Base-by-base conservation (phyloP, 2,888 invertebrate species). In the Drosophila quasianomalipes region DNA sequence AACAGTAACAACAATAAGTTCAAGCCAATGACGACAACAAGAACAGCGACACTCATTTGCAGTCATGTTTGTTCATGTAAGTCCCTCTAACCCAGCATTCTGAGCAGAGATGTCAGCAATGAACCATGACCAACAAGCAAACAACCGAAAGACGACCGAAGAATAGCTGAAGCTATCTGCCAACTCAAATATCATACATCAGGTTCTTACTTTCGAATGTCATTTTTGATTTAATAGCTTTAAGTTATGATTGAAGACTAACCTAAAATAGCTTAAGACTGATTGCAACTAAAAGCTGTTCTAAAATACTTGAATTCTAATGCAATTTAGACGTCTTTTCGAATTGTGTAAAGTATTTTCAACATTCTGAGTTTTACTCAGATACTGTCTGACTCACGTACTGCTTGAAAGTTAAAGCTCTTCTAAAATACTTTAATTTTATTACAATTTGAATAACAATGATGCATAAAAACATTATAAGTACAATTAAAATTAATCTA, bases 11-110 rank as follows among this genome's bases (percentile, higher is more conserved):
- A 39, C 62, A 59, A 61, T 12, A 70, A 57, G 73, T 63, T 41
- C 63, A 73, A 61, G 68, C 47, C 70, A 58, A 35, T 57, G 66
- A 71, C 65, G 62, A 72, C 68, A 71, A 51, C 55, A 66, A 59
- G 70, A 72, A 73, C 76, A 71, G 62, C 71, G 54, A 78, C 78
- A 76, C 84, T 90, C 83, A 90, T 90, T 87, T 89, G 84, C 90
- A 83, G 78, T 81, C 85, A 79, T 83, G 85, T 88, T 78, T 86
- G 79, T 81, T 76, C 79, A 77, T 76, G 33, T 74, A 64, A 54
- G 49, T 66, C 58, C 53, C 30, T 30, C 35, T 14, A 10, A 16
- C 41, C 44, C 10, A 7, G 9, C 31, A 16, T 12, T 49, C 51
- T 31, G 63, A 26, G 31, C 71, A 71, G 74, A 63, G 79, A 70